phyloP scores from a whole-genome alignment of 2,113 vertebrate genomes.

The Aphelocoma coerulescens region DNA sequence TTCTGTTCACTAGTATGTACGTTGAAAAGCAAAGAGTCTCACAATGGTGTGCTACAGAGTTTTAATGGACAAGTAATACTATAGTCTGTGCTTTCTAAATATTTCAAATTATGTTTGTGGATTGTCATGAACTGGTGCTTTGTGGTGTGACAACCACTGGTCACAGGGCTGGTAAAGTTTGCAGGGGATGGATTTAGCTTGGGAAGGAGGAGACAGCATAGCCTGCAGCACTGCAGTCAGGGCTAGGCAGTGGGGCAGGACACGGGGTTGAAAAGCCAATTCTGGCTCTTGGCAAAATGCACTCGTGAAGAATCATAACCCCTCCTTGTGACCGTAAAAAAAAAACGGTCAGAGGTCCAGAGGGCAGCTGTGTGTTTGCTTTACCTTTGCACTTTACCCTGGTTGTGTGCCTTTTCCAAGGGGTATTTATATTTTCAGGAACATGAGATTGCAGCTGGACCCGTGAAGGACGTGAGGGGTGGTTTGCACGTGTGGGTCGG shows the following conservation, averaged over 20 bases:
- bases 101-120: not conserved
- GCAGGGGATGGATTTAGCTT: not conserved
- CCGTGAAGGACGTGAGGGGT: not conserved
- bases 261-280: not conserved
- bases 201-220: not conserved
- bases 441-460: not conserved
- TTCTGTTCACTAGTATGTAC: not conserved
- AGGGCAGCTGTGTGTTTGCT: not conserved
- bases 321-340: not conserved
- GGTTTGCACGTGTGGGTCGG: not conserved
- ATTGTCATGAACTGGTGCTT: not conserved
- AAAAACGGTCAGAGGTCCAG: not conserved
- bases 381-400: constrained; percentile 12
- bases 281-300: not conserved
- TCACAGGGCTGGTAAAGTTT: fast-evolving
- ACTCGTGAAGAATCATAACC: not conserved
- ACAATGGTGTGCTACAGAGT: not conserved
- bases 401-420: not conserved
- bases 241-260: not conserved
- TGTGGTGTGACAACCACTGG: not conserved
- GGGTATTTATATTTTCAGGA: not conserved
- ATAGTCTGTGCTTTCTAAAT: not conserved
- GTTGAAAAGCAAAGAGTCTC: not conserved
- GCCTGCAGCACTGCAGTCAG: not conserved
- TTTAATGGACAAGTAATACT: not conserved